A percentile compares a stretch with the other conserved stretches of the same genome.
These are phyloP conservation scores for Tetranychus truncatus DNA, from an alignment of 2,888 invertebrate species.

Conservation along the genomic window DNA sequence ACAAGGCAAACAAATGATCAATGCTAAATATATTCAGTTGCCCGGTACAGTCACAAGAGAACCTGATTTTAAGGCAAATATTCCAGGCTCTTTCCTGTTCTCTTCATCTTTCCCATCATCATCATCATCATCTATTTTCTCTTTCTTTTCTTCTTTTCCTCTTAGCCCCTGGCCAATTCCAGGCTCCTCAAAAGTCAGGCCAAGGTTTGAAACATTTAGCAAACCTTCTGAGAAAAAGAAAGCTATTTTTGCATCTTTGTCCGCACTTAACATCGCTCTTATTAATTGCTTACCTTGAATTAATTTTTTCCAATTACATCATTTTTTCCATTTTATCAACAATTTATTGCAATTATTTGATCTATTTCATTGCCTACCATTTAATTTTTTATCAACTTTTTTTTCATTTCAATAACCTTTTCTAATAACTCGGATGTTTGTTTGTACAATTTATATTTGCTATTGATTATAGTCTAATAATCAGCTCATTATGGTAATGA, in stretches of 20 bases:
- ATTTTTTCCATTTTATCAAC: not conserved
- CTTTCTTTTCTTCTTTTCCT: not conserved
- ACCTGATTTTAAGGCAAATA: not conserved
- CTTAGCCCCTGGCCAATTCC: not conserved
- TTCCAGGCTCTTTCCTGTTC: not conserved
- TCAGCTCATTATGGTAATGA: not conserved
- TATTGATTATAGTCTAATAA: not conserved
- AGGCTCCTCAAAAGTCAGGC: too few species aligned
- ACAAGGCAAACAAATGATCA: too few species aligned
- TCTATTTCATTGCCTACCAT: too few species aligned
- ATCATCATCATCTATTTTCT: not conserved
- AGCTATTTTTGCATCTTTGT: not conserved
- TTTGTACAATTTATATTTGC: too few species aligned
- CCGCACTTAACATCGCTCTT: not conserved
- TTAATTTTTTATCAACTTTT: too few species aligned
- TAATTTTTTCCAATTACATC: not conserved
- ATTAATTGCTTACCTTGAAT: not conserved
- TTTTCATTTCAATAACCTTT: too few species aligned
- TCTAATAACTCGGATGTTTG: too few species aligned
- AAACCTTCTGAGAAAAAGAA: too few species aligned
- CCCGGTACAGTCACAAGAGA: not conserved
- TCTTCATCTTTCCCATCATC: not conserved
- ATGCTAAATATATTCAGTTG: not conserved
- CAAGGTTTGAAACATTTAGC: too few species aligned
- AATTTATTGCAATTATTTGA: too few species aligned